Base-by-base conservation (phyloP, 64 coral and sea anemone species). In the Stichodactyla helianthus region DNA sequence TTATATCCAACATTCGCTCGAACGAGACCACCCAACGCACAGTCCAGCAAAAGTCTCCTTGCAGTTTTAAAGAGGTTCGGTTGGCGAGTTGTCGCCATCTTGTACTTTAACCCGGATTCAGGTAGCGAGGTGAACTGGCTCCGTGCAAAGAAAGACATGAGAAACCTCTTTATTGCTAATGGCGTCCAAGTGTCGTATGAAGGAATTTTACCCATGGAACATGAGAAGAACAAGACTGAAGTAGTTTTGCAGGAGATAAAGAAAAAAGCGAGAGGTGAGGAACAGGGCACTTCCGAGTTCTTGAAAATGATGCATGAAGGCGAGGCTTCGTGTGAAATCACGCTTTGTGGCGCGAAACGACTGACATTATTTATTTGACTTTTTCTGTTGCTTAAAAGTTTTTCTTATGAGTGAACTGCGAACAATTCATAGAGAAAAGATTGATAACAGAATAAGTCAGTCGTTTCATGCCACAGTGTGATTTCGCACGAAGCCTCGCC, bases 1-100 rank as follows among this genome's bases (percentile, higher is more conserved):
- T 25, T 91, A 6, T 95, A 88, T 4, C 93, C 93, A 51, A 95
- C 93, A 19, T 95, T 95, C 79, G 93, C 90, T 52, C 89, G 93
- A 4, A 95, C 93, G 2, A 91, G 83, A 84, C 89, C 93, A 59
- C 93, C 93, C 25, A 85, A 90, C 7, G 57, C 89, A 3, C 93
- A 95, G 54, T 59, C 91, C 5, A 95, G 93, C 62, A 88, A 82
- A 50, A 95, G 93, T 22, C 68, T 95, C 9, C 23, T 91, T 4
- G 93, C 93, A 23, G 82, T 95, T 11, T 19, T 95, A 52, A 95
- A 91, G 64, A 91, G 58, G 67, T 95, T 91, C 79, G 63, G 58
- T 11, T 95, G 93, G 93, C 67, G 50, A 52, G 79, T 57, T 16
- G 93, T 95, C 3, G 93, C 86, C 7, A 82, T 95, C 35, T 23